Base-by-base conservation (phyloP, 2,797 vertebrate species). In the Psittacula echo region DNA sequence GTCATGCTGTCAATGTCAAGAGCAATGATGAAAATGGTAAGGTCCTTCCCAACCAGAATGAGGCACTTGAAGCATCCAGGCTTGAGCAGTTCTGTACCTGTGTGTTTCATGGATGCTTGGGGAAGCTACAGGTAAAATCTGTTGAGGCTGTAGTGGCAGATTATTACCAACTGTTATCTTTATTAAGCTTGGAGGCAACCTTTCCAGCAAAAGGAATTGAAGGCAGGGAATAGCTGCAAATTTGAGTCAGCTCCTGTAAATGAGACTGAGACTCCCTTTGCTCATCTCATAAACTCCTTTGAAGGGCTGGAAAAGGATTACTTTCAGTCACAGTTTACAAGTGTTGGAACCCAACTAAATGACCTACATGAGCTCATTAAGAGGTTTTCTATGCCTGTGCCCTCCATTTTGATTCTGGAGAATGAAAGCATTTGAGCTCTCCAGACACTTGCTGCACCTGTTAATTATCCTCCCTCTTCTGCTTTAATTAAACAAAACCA, bases 211-310 rank as follows among this genome's bases (percentile, higher is more conserved):
- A 73, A 82, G 84, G 64, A 92, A 89, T 5, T 17, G 39, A 87
- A 94, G 64, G 53, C 66, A 86, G 39, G 34, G 47, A 85, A 75
- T 39, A 65, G 77, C 87, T 90, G 71, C 91, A 87, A 87, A 94
- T 91, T 90, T 92, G 74, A 90, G 87, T 92, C 84, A 92, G 30
- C 60, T 80, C 78, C 81, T 91, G 54, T 76, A 79, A 77, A 95
- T 53, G 79, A 90, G 70, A 47, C 65, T 56, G 66, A 94, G 72
- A n/a, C 61, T 89, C 50, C 34, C 53, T 48, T 67, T 53, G 75
- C 64, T 87, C 78, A 53, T 92, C 92, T 90, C 19, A 5, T 60
- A 83, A 94, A 85, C 48, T 74, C 50, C 54, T 78, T 48, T 44
- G 72, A 92, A 94, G 74, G 90, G 61, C 78, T 71, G 79, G 75